phyloP scores from a whole-genome alignment of 2,888 invertebrate species.

The Seira ritae region DNA sequence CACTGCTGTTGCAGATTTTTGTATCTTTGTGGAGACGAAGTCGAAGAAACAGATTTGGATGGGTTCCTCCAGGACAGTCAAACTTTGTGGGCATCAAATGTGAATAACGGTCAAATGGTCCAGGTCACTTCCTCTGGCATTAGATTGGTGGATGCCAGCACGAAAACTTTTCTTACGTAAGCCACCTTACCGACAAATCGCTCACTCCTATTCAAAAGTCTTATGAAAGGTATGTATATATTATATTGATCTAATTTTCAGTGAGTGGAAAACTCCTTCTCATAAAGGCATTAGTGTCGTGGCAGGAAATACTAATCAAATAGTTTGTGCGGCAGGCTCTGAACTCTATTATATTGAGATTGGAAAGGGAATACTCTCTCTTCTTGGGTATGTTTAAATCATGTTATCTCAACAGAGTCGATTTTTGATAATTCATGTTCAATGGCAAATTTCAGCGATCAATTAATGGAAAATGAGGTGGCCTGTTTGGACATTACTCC shows the following conservation, averaged over 20 bases:
- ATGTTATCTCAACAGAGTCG: neutral
- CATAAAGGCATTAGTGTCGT: slow-evolving; percentile 91
- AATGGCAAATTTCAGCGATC: slow-evolving; percentile 80
- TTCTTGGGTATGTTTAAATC: slow-evolving; percentile 78
- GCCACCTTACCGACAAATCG: too few species aligned
- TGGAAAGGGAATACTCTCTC: slow-evolving; percentile 80
- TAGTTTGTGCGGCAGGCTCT: slow-evolving; percentile 91
- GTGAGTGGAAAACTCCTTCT: slow-evolving; percentile 84
- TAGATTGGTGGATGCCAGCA: slow-evolving; percentile 83
- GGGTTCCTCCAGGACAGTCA: slow-evolving; percentile 95
- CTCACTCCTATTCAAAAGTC: neutral
- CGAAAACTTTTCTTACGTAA: slow-evolving; percentile 80
- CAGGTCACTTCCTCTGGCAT: slow-evolving; percentile 86
- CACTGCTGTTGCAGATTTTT: slow-evolving; percentile 61
- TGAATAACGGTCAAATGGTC: slow-evolving; percentile 87
- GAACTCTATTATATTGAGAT: slow-evolving; percentile 90
- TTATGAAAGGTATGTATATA: too few species aligned
- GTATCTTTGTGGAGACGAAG: slow-evolving; percentile 92
- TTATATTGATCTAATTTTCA: too few species aligned
- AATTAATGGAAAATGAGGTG: slow-evolving; percentile 92
- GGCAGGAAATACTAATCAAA: slow-evolving; percentile 87
- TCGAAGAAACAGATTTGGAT: slow-evolving; percentile 96
- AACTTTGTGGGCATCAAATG: slow-evolving; percentile 96
- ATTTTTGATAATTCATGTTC: slow-evolving; percentile 9
- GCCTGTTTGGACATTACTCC: slow-evolving; percentile 97